phyloP scores from a whole-genome alignment of 2,797 vertebrate species.

The Catharus ustulatus region DNA sequence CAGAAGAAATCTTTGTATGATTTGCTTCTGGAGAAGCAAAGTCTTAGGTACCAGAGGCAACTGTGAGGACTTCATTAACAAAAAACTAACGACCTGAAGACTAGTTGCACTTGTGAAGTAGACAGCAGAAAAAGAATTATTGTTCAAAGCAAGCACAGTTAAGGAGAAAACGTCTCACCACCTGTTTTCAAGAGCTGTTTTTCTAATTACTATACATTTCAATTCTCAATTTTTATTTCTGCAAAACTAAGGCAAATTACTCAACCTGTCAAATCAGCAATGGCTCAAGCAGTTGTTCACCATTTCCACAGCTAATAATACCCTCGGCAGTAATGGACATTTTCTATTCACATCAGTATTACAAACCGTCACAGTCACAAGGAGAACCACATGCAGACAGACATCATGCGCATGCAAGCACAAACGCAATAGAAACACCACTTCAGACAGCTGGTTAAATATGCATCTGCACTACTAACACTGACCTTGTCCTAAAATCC shows the following conservation, averaged over 20 bases:
- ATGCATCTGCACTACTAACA: constrained; percentile 63
- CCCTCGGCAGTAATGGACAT: neutral
- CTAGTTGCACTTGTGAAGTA: neutral
- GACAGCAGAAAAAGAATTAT: neutral
- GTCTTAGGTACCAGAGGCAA: neutral
- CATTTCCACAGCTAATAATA: neutral
- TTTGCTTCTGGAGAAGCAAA: neutral
- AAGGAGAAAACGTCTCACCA: neutral
- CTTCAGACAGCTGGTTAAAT: constrained; percentile 70
- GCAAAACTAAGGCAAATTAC: neutral
- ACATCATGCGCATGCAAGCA: constrained; percentile 68
- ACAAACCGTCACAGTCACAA: constrained; percentile 24
- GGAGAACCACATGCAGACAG: constrained; percentile 39
- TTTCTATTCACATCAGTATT: neutral
- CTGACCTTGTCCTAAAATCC: constrained; percentile 78
- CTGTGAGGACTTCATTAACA: neutral
- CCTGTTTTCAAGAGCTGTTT: neutral
- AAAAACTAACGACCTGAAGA: neutral
- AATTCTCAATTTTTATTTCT: neutral
- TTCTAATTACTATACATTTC: neutral
- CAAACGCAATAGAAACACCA: constrained; percentile 68
- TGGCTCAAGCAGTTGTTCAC: neutral
- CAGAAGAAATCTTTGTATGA: neutral
- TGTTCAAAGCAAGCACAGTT: neutral
- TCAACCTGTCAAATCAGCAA: neutral